These are phyloP conservation scores for Microcebus griseorufus DNA, from an alignment of 2,113 vertebrate genomes.

Conservation along the genomic window DNA sequence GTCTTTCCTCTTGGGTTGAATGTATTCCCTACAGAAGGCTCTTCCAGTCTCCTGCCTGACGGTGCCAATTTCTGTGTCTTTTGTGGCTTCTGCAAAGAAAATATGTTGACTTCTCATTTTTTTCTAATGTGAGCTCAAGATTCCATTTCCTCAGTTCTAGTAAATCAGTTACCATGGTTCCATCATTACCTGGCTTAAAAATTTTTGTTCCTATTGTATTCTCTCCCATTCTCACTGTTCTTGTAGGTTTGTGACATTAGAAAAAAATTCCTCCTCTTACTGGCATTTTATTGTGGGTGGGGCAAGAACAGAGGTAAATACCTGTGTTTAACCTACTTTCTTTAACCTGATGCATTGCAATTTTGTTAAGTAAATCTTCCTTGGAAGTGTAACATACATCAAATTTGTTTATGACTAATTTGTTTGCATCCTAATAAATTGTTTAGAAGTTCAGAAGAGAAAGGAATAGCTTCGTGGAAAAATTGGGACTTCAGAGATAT, in stretches of 20 bases:
- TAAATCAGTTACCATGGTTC: neutral
- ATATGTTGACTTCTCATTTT: neutral
- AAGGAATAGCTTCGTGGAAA: neutral
- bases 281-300: neutral
- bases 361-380: neutral
- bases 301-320: neutral
- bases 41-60: neutral
- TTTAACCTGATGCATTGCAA: neutral
- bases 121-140: neutral
- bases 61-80: neutral
- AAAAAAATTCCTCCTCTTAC: neutral
- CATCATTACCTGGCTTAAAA: neutral
- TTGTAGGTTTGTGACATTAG: neutral
- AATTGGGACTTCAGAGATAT: neutral
- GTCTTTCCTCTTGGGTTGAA: neutral
- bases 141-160: neutral
- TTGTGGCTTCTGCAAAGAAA: neutral
- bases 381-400: neutral
- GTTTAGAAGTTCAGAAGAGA: neutral
- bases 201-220: neutral
- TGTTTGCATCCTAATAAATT: neutral
- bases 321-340: neutral
- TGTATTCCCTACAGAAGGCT: neutral
- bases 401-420: neutral
- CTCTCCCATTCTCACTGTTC: neutral